Conservation (phyloP, 2,797 vertebrate species). For the Halcyon badia region DNA sequence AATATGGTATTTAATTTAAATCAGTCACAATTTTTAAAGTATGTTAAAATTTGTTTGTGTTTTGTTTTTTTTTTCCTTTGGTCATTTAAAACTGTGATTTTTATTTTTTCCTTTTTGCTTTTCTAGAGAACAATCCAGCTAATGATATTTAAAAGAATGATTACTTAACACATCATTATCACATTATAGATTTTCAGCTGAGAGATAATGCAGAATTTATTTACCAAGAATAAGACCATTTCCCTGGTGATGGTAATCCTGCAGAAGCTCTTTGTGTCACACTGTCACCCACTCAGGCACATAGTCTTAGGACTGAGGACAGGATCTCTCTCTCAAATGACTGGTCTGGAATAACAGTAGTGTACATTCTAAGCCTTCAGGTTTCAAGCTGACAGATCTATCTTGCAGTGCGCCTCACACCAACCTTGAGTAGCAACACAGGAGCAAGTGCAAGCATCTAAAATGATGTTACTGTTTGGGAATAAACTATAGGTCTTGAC, state of each 20-base stretch:
- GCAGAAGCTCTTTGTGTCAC: background rate
- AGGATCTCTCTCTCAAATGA: background rate
- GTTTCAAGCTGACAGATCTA: background rate
- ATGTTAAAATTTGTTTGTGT: background rate
- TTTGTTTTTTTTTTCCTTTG: accelerated
- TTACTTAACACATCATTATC: background rate
- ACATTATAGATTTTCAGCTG: background rate
- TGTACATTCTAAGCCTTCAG: background rate
- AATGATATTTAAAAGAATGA: background rate
- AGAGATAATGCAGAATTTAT: background rate
- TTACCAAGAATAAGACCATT: background rate
- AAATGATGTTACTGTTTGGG: background rate
- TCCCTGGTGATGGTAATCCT: background rate
- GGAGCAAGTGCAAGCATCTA: background rate
- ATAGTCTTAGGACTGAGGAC: background rate
- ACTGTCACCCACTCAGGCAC: background rate
- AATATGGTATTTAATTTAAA: slow-evolving; percentile 19
- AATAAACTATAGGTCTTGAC: background rate
- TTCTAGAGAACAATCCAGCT: background rate
- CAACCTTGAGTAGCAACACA: background rate
- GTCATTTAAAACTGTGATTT: background rate
- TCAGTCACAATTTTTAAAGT: background rate
- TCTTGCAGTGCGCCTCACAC: background rate
- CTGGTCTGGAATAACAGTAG: background rate
- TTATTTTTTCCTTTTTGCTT: background rate